Conservation (phyloP, 2,797 vertebrate species). For the Somateria mollissima region DNA sequence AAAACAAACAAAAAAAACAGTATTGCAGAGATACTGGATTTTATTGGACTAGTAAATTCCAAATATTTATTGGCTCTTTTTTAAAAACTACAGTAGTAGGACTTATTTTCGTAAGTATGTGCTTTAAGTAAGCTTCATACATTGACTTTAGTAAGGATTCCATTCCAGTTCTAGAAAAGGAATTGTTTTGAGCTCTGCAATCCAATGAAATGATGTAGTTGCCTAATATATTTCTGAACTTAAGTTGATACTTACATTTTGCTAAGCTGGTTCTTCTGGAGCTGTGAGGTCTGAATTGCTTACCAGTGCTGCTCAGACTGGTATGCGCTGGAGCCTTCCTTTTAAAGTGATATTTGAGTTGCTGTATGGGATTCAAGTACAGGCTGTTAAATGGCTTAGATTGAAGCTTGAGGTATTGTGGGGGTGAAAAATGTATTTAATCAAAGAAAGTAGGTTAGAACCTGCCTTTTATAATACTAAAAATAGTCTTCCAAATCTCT, state of each 20-base stretch:
- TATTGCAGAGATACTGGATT: neutral
- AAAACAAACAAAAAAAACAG: too few relatives aligned
- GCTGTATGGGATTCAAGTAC: neutral
- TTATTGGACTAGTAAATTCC: neutral
- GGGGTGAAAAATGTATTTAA: neutral
- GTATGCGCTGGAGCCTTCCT: neutral
- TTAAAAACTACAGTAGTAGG: neutral
- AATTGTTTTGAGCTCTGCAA: conserved; percentile 53
- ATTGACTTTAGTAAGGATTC: neutral
- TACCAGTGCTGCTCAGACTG: neutral
- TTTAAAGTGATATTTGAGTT: neutral
- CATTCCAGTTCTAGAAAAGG: conserved; percentile 44
- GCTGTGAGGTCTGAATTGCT: neutral
- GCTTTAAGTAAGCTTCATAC: neutral
- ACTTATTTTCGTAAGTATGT: neutral
- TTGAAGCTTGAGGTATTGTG: neutral
- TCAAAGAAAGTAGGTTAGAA: conserved; percentile 48
- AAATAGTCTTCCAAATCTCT: conserved; percentile 50
- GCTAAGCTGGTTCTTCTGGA: conserved; percentile 25
- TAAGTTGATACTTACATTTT: conserved; percentile 50
- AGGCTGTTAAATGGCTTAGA: neutral
- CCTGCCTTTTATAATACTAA: conserved; percentile 40
- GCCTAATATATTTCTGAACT: conserved; percentile 60
- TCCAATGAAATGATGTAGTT: conserved; percentile 51
- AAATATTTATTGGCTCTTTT: neutral